phyloP scores from a whole-genome alignment of 2,888 invertebrate genomes.

The Sinelater perroti region DNA sequence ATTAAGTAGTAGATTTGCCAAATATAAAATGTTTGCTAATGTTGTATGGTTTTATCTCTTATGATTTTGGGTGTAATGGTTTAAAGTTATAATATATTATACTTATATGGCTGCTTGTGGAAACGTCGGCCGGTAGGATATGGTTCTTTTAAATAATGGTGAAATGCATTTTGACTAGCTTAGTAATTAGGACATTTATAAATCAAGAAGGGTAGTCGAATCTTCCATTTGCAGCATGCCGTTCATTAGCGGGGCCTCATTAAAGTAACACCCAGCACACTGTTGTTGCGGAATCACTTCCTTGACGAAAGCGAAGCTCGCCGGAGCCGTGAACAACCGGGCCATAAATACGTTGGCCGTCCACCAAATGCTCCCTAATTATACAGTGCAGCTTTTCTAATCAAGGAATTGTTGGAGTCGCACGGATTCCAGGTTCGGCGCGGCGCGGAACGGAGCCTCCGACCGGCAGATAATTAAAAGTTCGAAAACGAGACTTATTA shows the following conservation, averaged over 20 bases:
- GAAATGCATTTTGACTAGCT: neutral
- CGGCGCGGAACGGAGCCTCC: too few species aligned
- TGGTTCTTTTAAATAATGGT: too few species aligned
- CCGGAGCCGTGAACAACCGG: neutral
- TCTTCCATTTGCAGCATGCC: too few species aligned
- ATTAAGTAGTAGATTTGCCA: too few species aligned
- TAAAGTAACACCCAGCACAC: neutral
- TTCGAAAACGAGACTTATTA: constrained; percentile 45
- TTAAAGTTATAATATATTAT: too few species aligned
- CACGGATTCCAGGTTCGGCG: constrained; percentile 25
- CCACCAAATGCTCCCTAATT: constrained; percentile 30
- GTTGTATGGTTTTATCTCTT: too few species aligned
- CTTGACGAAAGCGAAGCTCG: constrained; percentile 1
- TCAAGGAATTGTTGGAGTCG: constrained; percentile 25
- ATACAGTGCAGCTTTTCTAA: constrained; percentile 18
- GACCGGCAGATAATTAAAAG: constrained; percentile 35
- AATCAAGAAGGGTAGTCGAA: neutral
- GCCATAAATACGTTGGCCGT: constrained; percentile 16
- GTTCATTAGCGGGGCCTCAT: neutral
- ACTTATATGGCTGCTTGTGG: too few species aligned
- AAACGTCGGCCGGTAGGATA: too few species aligned
- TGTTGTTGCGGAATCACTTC: neutral
- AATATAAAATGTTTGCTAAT: too few species aligned
- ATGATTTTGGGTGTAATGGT: too few species aligned
- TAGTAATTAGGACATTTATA: neutral